phyloP scores from a whole-genome alignment of 2,797 vertebrate species.

The Sebastes variabilis region DNA sequence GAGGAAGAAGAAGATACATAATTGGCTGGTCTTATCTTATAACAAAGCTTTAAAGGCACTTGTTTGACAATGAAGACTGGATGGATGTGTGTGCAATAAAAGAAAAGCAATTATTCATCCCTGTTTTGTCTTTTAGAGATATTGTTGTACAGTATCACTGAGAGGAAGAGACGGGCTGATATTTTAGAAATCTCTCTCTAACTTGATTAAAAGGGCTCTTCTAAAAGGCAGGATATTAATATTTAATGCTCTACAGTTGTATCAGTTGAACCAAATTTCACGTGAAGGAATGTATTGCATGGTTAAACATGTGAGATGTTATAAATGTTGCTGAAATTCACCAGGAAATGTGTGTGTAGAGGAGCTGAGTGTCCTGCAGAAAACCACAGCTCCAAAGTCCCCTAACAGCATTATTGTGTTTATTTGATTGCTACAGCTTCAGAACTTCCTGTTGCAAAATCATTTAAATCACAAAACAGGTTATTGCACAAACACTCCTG shows the following conservation, averaged over 20 bases:
- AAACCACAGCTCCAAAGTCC: slow-evolving; percentile 13
- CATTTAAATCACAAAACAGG: slow-evolving; percentile 64
- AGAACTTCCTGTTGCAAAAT: slow-evolving; percentile 78
- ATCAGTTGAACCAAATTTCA: slow-evolving; percentile 49
- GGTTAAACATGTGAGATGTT: slow-evolving; percentile 54
- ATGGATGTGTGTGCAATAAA: slow-evolving; percentile 48
- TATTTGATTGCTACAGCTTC: slow-evolving; percentile 42
- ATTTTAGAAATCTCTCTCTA: slow-evolving; percentile 53
- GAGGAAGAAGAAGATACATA: not conserved
- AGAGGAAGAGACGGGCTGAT: slow-evolving; percentile 22
- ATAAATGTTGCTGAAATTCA: slow-evolving; percentile 46
- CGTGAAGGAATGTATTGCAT: slow-evolving; percentile 46
- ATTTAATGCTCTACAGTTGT: slow-evolving; percentile 65
- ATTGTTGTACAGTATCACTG: slow-evolving; percentile 37
- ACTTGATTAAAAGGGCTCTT: slow-evolving; percentile 62
- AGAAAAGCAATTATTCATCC: slow-evolving; percentile 61
- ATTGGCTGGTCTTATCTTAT: slow-evolving; percentile 61
- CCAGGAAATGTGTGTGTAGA: slow-evolving; percentile 30
- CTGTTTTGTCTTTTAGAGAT: slow-evolving; percentile 24
- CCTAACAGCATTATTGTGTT: slow-evolving; percentile 18
- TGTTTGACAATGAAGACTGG: slow-evolving; percentile 41
- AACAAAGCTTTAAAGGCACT: slow-evolving; percentile 53
- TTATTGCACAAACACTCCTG: slow-evolving; percentile 64
- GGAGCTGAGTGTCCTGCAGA: slow-evolving; percentile 26
- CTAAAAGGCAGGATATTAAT: slow-evolving; percentile 65